These are phyloP conservation scores for Diglossa cyanea DNA, from an alignment of 2,797 vertebrate genomes.

Conservation along the genomic window DNA sequence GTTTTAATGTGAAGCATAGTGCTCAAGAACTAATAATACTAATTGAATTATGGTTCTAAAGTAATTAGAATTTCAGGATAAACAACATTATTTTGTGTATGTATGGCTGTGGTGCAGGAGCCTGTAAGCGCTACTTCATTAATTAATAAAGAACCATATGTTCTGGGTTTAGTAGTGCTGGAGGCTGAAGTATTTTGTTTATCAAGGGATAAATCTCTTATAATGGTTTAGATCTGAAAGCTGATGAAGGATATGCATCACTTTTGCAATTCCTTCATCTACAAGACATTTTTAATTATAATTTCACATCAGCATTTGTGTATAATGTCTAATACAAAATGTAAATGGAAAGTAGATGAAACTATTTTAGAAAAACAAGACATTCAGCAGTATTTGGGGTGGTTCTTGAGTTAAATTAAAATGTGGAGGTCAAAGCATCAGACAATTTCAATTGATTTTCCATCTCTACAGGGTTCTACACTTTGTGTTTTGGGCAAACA, in stretches of 20 bases:
- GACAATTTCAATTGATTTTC: not conserved
- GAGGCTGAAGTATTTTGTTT: slow-evolving; percentile 38
- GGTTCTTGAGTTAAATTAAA: not conserved
- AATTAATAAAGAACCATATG: slow-evolving; percentile 48
- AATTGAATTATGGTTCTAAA: slow-evolving; percentile 54
- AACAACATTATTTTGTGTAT: slow-evolving; percentile 20
- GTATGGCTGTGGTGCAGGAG: not conserved
- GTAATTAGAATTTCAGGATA: slow-evolving; percentile 41
- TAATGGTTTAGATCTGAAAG: slow-evolving; percentile 34
- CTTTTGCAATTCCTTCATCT: slow-evolving; percentile 11
- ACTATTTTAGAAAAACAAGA: not conserved
- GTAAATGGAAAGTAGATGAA: not conserved
- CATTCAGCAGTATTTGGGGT: not conserved
- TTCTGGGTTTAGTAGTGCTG: not conserved
- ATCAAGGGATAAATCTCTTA: slow-evolving; percentile 25
- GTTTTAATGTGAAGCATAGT: slow-evolving; percentile 18
- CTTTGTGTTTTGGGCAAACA: not conserved
- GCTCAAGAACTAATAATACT: slow-evolving; percentile 25
- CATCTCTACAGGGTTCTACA: not conserved
- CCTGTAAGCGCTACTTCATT: slow-evolving; percentile 39
- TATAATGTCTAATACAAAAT: not conserved
- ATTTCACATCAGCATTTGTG: not conserved
- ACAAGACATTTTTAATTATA: not conserved
- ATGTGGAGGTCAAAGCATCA: not conserved
- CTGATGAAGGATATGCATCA: not conserved